These are phyloP conservation scores for Actias luna DNA, from an alignment of 2,888 invertebrate genomes.

Conservation along the genomic window DNA sequence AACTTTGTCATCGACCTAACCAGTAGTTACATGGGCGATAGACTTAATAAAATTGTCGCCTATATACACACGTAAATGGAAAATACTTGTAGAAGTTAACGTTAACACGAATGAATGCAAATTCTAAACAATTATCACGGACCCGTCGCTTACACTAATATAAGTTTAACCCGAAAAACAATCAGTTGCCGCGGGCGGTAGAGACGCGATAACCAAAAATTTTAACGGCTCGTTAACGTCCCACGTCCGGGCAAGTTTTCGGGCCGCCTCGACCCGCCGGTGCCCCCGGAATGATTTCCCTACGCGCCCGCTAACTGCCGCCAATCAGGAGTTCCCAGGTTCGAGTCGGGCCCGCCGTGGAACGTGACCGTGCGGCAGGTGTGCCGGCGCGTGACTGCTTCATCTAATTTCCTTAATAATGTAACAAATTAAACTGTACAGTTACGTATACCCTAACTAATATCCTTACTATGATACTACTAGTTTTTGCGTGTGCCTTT, in stretches of 20 bases:
- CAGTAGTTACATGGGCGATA: too few relatives aligned
- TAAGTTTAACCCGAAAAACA: background rate
- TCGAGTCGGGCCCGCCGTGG: background rate
- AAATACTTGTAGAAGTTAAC: too few relatives aligned
- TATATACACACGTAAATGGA: too few relatives aligned
- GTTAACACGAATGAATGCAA: background rate
- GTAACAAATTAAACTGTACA: constrained; percentile 15
- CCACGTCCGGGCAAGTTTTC: constrained; percentile 35
- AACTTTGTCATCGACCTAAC: too few relatives aligned
- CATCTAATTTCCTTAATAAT: constrained; percentile 15
- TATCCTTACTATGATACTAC: too few relatives aligned
- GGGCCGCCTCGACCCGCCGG: background rate
- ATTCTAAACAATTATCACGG: background rate
- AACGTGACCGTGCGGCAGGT: background rate
- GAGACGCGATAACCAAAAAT: constrained; percentile 32
- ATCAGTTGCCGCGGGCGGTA: background rate
- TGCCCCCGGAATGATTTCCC: constrained; percentile 16
- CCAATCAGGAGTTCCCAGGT: constrained; percentile 5
- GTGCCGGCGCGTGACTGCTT: background rate
- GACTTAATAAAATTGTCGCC: too few relatives aligned
- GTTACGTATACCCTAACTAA: too few relatives aligned
- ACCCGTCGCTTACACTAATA: background rate
- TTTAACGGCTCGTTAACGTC: constrained; percentile 43
- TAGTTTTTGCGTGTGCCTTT: too few relatives aligned
- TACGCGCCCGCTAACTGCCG: constrained; percentile 15